These are phyloP conservation scores for Xenopus laevis DNA, from an alignment of 2,113 vertebrate species.

Conservation along the genomic window DNA sequence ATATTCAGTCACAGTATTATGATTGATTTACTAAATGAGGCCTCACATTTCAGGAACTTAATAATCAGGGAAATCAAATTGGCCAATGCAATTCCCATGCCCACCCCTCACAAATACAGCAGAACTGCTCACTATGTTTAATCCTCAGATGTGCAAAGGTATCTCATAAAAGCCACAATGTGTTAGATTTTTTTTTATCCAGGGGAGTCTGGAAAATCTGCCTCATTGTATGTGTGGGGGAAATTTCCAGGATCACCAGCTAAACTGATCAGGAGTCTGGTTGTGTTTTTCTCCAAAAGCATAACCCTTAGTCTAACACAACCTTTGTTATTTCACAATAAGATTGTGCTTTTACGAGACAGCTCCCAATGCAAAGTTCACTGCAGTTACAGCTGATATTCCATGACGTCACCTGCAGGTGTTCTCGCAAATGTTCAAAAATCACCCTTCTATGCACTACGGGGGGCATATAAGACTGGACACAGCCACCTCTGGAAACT, in stretches of 20 bases:
- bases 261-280: too few species aligned
- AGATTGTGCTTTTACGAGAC: constrained; percentile 4
- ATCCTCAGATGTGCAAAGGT: background rate
- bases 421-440: constrained; percentile 5
- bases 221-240: background rate
- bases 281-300: background rate
- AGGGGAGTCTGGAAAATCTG: constrained; percentile 6
- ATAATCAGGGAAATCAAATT: too few species aligned
- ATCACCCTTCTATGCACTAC: constrained; percentile 3
- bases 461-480: background rate
- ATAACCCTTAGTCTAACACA: background rate
- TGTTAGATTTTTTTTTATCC: background rate
- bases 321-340: constrained; percentile 8
- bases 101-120: too few species aligned
- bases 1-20: too few species aligned
- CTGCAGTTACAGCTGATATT: background rate
- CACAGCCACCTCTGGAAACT: background rate
- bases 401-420: constrained; percentile 38
- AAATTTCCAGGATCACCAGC: too few species aligned
- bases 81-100: too few species aligned
- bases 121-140: too few species aligned
- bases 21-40: too few species aligned
- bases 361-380: constrained; percentile 13
- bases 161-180: background rate
- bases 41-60: too few species aligned